Percentiles rank a stretch among this genome's conserved stretches.
These are phyloP conservation scores for Celastrina argiolus DNA, from an alignment of 2,888 invertebrate species.

Conservation along the genomic window DNA sequence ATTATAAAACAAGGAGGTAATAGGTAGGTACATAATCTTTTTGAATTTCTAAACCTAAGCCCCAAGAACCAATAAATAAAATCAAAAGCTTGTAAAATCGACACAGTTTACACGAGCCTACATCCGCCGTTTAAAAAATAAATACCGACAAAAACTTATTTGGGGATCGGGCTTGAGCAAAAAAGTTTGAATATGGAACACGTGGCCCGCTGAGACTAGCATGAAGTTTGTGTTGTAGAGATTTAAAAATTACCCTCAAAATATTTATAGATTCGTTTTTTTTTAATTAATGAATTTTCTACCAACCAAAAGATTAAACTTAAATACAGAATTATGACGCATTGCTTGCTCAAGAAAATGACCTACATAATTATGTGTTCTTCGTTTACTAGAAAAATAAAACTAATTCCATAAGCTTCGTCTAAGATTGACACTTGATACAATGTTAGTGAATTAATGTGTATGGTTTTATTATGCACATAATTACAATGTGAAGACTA, in stretches of 20 bases:
- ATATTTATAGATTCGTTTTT: not conserved
- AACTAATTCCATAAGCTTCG: not conserved
- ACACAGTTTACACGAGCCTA: constrained; percentile 11
- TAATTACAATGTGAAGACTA: constrained; percentile 32
- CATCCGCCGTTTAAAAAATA: constrained; percentile 19
- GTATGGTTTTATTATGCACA: constrained; percentile 35
- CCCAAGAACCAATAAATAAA: constrained; percentile 2
- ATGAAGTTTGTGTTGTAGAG: not conserved
- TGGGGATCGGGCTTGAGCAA: constrained; percentile 1
- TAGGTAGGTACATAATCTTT: too few relatives aligned
- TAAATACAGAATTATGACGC: too few relatives aligned
- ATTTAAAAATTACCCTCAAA: not conserved
- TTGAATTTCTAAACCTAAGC: not conserved
- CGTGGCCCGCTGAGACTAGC: constrained; percentile 23
- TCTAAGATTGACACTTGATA: not conserved
- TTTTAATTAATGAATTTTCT: not conserved
- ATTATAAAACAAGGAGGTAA: too few relatives aligned
- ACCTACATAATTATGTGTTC: too few relatives aligned
- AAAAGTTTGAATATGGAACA: constrained; percentile 23
- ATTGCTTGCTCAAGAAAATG: too few relatives aligned
- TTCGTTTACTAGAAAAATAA: not conserved
- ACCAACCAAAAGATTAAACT: constrained; percentile 24
- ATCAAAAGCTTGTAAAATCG: constrained; percentile 14
- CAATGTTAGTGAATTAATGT: constrained; percentile 29
- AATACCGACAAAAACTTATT: constrained; percentile 19